Evolutionary conservation across 1,140 invertebrate genomes (phyloP).

Genomic region (Probaryconus sp.): DNA sequence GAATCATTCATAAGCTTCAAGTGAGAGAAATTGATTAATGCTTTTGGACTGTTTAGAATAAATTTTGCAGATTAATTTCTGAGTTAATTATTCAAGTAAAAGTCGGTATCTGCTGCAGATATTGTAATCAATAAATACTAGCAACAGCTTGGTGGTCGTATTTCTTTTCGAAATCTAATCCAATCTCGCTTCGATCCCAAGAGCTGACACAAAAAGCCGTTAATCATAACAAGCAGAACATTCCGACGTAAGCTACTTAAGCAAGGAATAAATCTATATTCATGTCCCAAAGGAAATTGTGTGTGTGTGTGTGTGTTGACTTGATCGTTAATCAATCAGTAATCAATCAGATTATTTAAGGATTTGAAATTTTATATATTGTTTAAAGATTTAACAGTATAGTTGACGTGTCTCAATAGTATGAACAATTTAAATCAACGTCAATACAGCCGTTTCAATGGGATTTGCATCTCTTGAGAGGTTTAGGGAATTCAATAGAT

Average conservation of each 20-base stretch:
- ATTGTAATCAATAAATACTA: conserved; percentile 28
- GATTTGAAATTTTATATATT: conserved; percentile 1
- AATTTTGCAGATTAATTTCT: too few species aligned
- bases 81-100: conserved; percentile 17
- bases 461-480: too few species aligned
- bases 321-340: conserved; percentile 43
- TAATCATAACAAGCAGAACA: conserved; percentile 58
- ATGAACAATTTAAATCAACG: too few species aligned
- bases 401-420: too few species aligned
- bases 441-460: too few species aligned
- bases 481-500: too few species aligned
- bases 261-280: conserved; percentile 53
- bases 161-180: conserved; percentile 40
- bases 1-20: too few species aligned
- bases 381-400: neutral
- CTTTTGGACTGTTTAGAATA: too few species aligned
- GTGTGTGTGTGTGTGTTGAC: conserved; percentile 44
- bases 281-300: conserved; percentile 23
- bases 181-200: conserved; percentile 25
- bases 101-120: neutral
- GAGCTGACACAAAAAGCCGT: conserved; percentile 52
- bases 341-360: conserved; percentile 18
- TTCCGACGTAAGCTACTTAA: conserved; percentile 56
- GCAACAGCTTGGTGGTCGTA: conserved; percentile 35
- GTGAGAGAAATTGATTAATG: too few species aligned